Conservation (phyloP, 53 echinoderm and acorn worm genomes). For the Stichopus horrens region DNA sequence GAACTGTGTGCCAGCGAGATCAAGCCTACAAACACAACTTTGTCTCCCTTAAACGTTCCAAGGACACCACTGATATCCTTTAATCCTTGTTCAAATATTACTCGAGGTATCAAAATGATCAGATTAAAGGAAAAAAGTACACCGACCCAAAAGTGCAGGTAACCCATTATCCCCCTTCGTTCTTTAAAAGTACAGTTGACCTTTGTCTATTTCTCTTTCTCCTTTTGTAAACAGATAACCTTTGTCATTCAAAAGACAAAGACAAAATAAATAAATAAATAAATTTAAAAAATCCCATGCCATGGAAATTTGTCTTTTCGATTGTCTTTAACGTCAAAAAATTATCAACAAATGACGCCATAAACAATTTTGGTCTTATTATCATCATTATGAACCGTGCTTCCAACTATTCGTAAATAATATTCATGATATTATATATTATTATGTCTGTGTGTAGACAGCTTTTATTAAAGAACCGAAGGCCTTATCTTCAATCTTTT, state of each 20-base stretch:
- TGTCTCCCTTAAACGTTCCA: no score
- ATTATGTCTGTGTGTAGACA: no score
- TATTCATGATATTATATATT: no score
- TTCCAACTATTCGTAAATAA: no score
- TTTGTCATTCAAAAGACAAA: neutral
- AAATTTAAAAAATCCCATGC: neutral
- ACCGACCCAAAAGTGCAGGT: conserved; percentile 24
- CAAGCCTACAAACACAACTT: no score
- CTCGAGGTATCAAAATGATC: neutral
- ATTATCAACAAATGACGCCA: neutral
- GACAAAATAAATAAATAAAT: neutral
- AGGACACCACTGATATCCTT: neutral
- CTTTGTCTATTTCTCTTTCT: neutral
- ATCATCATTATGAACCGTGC: no score
- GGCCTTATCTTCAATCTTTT: no score
- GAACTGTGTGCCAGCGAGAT: no score
- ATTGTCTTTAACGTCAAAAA: neutral
- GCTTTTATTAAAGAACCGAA: no score
- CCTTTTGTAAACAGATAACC: no score
- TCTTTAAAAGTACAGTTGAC: conserved; percentile 23
- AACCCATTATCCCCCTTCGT: conserved; percentile 8
- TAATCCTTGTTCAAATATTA: conserved; percentile 5
- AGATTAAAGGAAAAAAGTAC: conserved; percentile 30
- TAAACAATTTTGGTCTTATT: neutral
- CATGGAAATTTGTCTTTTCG: neutral